phyloP scores from a whole-genome alignment of 37 sponge, comb jelly and placozoan genomes.

The Ephydatia muelleri region DNA sequence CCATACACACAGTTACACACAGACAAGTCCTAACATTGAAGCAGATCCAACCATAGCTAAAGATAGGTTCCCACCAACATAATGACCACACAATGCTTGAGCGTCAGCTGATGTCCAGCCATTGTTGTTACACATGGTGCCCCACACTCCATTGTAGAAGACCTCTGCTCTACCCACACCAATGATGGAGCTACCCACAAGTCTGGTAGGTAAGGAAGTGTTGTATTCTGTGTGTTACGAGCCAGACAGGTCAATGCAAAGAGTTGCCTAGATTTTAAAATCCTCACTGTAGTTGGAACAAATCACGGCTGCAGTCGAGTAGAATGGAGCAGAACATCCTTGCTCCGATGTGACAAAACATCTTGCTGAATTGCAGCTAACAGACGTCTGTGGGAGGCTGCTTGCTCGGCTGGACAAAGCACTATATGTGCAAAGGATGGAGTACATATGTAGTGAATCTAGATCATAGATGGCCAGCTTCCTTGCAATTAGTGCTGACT shows the following conservation, averaged over 20 bases:
- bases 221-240: not conserved
- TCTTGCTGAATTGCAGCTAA: not conserved
- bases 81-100: not conserved
- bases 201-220: not conserved
- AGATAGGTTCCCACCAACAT: not conserved
- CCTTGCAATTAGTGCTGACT: too few relatives aligned
- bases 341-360: not conserved
- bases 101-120: not conserved
- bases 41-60: not conserved
- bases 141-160: not conserved
- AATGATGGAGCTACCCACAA: not conserved
- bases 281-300: not conserved
- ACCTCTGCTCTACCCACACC: not conserved
- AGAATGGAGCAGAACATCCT: not conserved
- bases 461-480: not conserved
- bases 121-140: not conserved
- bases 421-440: not conserved
- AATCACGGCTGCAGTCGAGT: not conserved
- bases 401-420: not conserved
- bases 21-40: not conserved
- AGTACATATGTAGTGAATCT: not conserved
- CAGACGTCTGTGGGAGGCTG: not conserved
- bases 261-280: too few relatives aligned
- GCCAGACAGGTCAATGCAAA: not conserved
- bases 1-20: not conserved